Evolutionary conservation across 1,140 invertebrate genomes (phyloP).

Genomic region (Harlomillsia oculata): DNA sequence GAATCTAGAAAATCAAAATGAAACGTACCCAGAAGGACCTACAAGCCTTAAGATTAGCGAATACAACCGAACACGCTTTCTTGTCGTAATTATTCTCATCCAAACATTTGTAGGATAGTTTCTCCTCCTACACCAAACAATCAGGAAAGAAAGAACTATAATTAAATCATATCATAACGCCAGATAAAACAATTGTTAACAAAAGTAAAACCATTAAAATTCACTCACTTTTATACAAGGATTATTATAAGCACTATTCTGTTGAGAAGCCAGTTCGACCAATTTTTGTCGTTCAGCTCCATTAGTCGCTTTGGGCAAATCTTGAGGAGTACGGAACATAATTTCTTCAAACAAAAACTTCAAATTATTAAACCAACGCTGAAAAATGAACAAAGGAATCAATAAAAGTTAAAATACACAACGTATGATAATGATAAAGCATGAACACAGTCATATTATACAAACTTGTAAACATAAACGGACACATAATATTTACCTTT

Average conservation of each 20-base stretch:
- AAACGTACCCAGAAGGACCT: slow-evolving; percentile 32
- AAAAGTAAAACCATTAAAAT: not conserved
- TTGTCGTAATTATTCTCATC: slow-evolving; percentile 29
- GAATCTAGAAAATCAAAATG: not conserved
- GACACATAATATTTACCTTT: too few species aligned
- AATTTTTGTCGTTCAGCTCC: slow-evolving; percentile 6
- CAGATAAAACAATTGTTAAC: not conserved
- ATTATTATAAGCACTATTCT: slow-evolving; percentile 17
- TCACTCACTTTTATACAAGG: slow-evolving; percentile 20
- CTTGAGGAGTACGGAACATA: slow-evolving; percentile 8
- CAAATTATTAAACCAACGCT: too few species aligned
- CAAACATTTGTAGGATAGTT: slow-evolving; percentile 31
- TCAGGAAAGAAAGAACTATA: not conserved
- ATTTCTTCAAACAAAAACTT: not conserved
- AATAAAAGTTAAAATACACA: too few species aligned
- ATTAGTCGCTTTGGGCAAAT: slow-evolving; percentile 14
- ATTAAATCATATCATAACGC: not conserved
- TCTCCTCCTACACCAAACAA: slow-evolving; percentile 24
- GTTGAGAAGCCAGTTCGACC: slow-evolving; percentile 16
- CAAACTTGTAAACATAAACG: too few species aligned
- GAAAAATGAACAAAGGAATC: too few species aligned
- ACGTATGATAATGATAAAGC: too few species aligned
- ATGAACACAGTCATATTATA: too few species aligned
- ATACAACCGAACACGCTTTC: slow-evolving; percentile 13
- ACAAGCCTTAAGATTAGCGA: slow-evolving; percentile 27